Evolutionary conservation across 2,797 vertebrate genomes (phyloP).

Genomic region (Australoheros facetus): DNA sequence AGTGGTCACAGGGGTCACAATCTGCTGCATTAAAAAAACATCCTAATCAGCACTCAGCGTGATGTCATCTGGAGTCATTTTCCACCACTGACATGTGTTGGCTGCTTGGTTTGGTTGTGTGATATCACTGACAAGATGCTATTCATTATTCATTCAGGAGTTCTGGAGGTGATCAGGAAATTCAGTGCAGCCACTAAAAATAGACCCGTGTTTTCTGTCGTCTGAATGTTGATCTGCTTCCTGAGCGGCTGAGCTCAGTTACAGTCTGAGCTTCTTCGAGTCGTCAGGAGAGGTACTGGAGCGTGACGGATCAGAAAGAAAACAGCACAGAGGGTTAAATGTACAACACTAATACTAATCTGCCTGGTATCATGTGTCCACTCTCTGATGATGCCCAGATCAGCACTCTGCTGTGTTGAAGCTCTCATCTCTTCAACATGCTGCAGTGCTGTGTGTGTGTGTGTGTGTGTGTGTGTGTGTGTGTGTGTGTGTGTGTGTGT

Average conservation of each 20-base stretch:
- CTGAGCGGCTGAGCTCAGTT: slow-evolving; percentile 29
- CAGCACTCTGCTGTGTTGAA: not conserved
- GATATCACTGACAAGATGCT: slow-evolving; percentile 2
- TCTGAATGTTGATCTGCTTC: slow-evolving; percentile 40
- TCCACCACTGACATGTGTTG: not conserved
- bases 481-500: too few species aligned
- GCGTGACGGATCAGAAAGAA: slow-evolving; percentile 4
- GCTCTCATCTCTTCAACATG: too few species aligned
- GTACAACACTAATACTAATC: too few species aligned
- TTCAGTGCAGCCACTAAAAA: slow-evolving; percentile 51
- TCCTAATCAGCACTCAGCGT: not conserved
- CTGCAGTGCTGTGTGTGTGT: too few species aligned
- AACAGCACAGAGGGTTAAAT: not conserved
- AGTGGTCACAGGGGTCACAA: slow-evolving; percentile 23
- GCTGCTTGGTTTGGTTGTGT: slow-evolving; percentile 10
- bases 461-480: too few species aligned
- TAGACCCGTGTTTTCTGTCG: slow-evolving; percentile 40
- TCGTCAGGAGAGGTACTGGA: slow-evolving; percentile 6
- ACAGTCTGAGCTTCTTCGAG: slow-evolving; percentile 3
- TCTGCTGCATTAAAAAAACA: not conserved
- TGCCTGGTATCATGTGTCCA: not conserved
- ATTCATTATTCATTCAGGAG: slow-evolving; percentile 55
- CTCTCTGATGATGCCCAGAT: not conserved
- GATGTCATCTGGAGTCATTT: not conserved
- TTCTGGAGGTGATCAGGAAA: slow-evolving; percentile 51